Evolutionary conservation across 37 sponge, comb jelly and placozoan species (phyloP).

Genomic region (Ephydatia muelleri): DNA sequence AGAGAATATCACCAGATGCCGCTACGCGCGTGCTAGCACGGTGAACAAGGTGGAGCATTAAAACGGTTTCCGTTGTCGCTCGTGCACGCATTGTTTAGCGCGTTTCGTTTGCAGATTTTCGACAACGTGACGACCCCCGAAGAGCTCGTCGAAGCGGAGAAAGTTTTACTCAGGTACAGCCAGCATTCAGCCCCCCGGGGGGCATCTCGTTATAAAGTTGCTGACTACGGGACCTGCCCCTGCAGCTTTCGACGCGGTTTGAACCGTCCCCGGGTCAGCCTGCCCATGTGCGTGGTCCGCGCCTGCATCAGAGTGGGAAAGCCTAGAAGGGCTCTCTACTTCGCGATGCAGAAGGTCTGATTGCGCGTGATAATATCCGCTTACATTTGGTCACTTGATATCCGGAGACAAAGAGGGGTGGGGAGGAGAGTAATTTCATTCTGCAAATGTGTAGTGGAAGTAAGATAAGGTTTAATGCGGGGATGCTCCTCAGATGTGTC

Average conservation of each 20-base stretch:
- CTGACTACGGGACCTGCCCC: background rate
- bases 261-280: constrained; percentile 7
- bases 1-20: background rate
- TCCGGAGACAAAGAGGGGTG: background rate
- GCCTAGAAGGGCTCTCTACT: constrained; percentile 13
- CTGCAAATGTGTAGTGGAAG: no score
- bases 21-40: background rate
- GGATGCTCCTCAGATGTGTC: constrained; percentile 7
- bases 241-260: constrained; percentile 27
- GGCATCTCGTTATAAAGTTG: background rate
- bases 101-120: constrained; percentile 2
- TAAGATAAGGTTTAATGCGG: no score
- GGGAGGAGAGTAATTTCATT: no score
- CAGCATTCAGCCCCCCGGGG: background rate
- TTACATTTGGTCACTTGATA: background rate
- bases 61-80: no score
- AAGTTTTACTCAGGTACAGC: background rate
- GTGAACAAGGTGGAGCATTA: constrained; percentile 6
- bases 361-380: background rate
- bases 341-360: constrained; percentile 20
- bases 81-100: no score
- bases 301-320: constrained; percentile 21
- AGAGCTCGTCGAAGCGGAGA: constrained; percentile 1
- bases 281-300: constrained; percentile 28
- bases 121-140: background rate